A percentile compares a stretch with the other conserved stretches of the same genome.
phyloP scores from a whole-genome alignment of 64 coral and sea anemone species.

The Cladopsammia gracilis region DNA sequence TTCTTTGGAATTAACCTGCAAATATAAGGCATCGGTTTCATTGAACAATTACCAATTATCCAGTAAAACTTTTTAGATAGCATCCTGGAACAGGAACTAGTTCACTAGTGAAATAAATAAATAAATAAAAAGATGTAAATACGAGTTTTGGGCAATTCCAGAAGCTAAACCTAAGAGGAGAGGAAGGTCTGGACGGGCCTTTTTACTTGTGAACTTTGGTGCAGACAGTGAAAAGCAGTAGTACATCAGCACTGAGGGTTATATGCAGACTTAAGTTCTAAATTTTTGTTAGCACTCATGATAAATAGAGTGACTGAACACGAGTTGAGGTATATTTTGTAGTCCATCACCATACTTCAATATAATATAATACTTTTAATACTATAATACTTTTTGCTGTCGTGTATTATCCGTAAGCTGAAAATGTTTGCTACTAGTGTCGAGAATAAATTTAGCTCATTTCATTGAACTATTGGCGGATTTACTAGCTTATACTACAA shows the following conservation, averaged over 20 bases:
- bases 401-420: neutral
- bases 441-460: slow-evolving; percentile 23
- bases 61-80: neutral
- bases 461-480: neutral
- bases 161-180: too few relatives aligned
- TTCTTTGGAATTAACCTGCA: slow-evolving; percentile 4
- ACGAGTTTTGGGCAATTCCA: neutral
- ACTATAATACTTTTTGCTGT: slow-evolving; percentile 17
- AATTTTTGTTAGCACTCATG: too few relatives aligned
- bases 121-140: too few relatives aligned
- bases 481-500: slow-evolving; percentile 5
- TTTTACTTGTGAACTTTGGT: neutral
- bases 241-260: too few relatives aligned
- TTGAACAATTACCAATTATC: neutral
- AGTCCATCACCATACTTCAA: neutral
- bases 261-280: too few relatives aligned
- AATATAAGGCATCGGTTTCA: slow-evolving; percentile 6
- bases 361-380: neutral
- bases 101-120: neutral
- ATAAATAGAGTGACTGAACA: too few relatives aligned
- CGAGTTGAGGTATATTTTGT: too few relatives aligned
- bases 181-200: neutral
- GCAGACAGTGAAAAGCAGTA: too few relatives aligned
- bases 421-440: neutral
- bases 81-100: too few relatives aligned